A percentile compares a stretch with the other conserved stretches of the same genome.
phyloP scores from a whole-genome alignment of 2,113 vertebrate species.

The Rallus limicola region DNA sequence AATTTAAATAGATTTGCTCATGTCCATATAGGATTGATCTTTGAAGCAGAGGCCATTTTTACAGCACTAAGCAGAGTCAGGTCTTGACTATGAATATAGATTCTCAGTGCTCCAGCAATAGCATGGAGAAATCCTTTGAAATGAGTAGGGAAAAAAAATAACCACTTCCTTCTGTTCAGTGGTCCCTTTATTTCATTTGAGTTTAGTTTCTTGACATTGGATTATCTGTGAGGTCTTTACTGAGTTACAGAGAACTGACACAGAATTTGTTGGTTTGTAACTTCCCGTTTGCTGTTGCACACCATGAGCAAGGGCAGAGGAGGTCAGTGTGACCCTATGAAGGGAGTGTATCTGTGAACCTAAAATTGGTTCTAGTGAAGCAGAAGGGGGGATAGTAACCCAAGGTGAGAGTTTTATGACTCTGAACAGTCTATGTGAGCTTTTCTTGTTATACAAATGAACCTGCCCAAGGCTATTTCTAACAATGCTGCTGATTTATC shows the following conservation, averaged over 20 bases:
- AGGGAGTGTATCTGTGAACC: neutral
- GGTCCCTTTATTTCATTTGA: neutral
- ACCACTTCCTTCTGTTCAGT: neutral
- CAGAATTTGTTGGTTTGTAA: neutral
- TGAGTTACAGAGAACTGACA: neutral
- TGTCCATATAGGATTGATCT: neutral
- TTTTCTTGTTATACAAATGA: neutral
- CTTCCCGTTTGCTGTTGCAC: neutral
- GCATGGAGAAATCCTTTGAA: neutral
- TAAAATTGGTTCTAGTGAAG: neutral
- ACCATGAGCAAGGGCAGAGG: neutral
- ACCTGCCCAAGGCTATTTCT: neutral
- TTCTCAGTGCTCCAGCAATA: neutral
- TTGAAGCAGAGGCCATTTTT: neutral
- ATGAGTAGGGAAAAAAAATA: neutral
- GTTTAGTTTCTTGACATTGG: neutral
- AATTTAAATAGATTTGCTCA: neutral
- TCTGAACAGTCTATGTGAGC: neutral
- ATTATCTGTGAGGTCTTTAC: neutral
- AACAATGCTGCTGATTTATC: conserved; percentile 14
- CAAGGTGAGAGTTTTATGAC: neutral
- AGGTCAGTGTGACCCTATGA: neutral
- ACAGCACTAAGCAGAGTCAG: neutral
- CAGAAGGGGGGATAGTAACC: neutral
- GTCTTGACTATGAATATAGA: neutral